These are phyloP conservation scores for Tylochromis polylepis DNA, from an alignment of 2,113 vertebrate species.

Conservation along the genomic window DNA sequence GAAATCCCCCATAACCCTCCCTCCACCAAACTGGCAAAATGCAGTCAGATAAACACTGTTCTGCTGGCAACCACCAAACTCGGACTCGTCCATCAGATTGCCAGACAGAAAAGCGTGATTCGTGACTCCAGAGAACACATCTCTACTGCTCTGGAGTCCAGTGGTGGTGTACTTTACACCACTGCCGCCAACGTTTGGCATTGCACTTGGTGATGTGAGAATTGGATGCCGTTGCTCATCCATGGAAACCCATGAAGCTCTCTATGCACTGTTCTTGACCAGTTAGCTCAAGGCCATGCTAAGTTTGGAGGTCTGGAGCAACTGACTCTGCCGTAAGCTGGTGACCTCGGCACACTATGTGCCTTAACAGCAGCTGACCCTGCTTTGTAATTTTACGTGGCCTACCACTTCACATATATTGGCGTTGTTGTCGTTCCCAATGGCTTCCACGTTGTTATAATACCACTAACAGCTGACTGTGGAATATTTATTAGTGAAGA, in stretches of 20 bases:
- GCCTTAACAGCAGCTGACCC: neutral
- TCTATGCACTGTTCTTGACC: neutral
- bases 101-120: too few species aligned
- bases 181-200: too few species aligned
- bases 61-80: too few species aligned
- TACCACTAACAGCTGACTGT: neutral
- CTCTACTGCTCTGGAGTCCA: too few species aligned
- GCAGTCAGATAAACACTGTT: too few species aligned
- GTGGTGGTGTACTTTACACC: too few species aligned
- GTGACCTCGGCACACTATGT: neutral
- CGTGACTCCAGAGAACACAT: too few species aligned
- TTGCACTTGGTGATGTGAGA: too few species aligned
- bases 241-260: neutral
- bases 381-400: neutral
- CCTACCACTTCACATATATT: neutral
- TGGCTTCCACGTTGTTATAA: neutral
- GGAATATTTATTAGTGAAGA: neutral
- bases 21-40: too few species aligned
- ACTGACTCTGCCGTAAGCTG: neutral
- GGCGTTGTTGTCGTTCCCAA: neutral
- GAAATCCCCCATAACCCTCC: too few species aligned
- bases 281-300: neutral
- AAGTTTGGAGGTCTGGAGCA: neutral
- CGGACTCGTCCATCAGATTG: too few species aligned
- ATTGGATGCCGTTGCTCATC: too few species aligned